Base-by-base conservation (phyloP, 1,140 invertebrate species). In the Limonius californicus region DNA sequence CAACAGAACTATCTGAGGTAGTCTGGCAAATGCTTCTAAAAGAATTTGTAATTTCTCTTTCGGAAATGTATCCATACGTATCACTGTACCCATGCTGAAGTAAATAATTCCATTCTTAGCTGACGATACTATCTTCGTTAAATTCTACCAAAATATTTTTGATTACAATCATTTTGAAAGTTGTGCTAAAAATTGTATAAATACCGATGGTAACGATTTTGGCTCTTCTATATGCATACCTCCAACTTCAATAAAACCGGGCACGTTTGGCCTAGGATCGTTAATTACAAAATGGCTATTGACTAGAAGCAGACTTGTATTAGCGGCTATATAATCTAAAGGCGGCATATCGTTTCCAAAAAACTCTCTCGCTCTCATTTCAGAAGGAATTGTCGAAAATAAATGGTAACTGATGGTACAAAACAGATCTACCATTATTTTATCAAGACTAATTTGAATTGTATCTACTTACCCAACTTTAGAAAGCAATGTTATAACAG, bases 1-100 rank as follows among this genome's bases (percentile, higher is more conserved):
- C 85, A 85, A 87, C 18, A 88, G 63, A 57, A 87, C 81, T 73
- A 76, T 81, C 73, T 86, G 81, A 69, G 83, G 81, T 1, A 88
- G 70, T 61, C 80, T 76, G 23, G 78, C 73, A 59, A 88, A 82
- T 21, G 79, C 81, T 62, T 81, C 73, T 18, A 83, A 77, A 30
- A 87, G 76, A 0, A 50, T 68, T 39, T 74, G 30, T 6, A 77
- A 55, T 57, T 69, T 75, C 14, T 74, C 63, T 9, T 65, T n/a
- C 0, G 72, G 67, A 43, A 81, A 71, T 15, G 74, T 58, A 59
- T 75, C 70, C 16, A 72, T 67, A 42, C 63, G 63, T 8, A 75
- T 55, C 65, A 77, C 72, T 6, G 77, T 78, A 16, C 80, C 80
- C 62, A 82, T 74, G 32, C 76, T 75, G n/a, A 81, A 72, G 57